A percentile compares a stretch with the other conserved stretches of the same genome.
These are phyloP conservation scores for Noctua fimbriata DNA, from an alignment of 2,888 invertebrate species.

Conservation along the genomic window DNA sequence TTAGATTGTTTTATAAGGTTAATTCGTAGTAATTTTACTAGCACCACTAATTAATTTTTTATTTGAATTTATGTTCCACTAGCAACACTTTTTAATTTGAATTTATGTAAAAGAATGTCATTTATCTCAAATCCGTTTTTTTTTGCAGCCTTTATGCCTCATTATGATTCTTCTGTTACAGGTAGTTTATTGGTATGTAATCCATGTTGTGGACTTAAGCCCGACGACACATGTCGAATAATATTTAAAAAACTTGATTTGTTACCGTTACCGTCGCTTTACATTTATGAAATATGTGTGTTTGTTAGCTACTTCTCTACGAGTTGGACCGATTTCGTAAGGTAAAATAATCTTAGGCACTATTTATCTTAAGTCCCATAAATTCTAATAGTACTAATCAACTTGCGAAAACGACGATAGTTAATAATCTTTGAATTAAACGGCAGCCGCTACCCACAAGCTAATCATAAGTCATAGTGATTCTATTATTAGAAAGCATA, in stretches of 20 bases:
- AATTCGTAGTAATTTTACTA: neutral
- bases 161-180: neutral
- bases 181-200: neutral
- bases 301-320: neutral
- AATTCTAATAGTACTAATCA: neutral
- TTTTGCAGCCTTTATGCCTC: neutral
- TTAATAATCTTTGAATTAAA: conserved; percentile 8
- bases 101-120: neutral
- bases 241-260: no score
- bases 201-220: no score
- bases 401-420: neutral
- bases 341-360: no score
- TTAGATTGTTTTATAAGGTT: neutral
- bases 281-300: no score
- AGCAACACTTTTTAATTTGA: neutral
- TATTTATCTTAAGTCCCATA: neutral
- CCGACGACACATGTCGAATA: no score
- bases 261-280: no score
- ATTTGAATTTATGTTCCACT: no score
- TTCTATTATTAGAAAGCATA: conserved; percentile 59
- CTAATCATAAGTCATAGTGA: conserved; percentile 36
- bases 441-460: conserved; percentile 5
- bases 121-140: neutral
- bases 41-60: no score
- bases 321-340: neutral